Percentiles rank a stretch among this genome's conserved stretches.
phyloP scores from a whole-genome alignment of 1,140 invertebrate species.

The Archivesica marissinica region DNA sequence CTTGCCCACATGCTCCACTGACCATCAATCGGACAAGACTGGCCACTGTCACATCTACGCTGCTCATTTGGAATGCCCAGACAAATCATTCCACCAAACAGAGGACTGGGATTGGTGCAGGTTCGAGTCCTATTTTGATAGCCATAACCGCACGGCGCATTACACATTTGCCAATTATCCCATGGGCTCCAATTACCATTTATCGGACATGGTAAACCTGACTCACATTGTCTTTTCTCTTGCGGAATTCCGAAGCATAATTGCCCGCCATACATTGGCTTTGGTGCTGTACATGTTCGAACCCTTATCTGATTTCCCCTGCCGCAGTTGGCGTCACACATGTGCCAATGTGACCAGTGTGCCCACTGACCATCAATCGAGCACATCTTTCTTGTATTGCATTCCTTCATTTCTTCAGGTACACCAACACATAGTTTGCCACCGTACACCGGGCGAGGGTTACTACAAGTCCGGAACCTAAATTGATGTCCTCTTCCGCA shows the following conservation, averaged over 20 bases:
- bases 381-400: slow-evolving; percentile 39
- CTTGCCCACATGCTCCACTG: slow-evolving; percentile 87
- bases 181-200: slow-evolving; percentile 88
- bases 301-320: slow-evolving; percentile 74
- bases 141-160: slow-evolving; percentile 86
- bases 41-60: slow-evolving; percentile 26
- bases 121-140: slow-evolving; percentile 37
- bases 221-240: slow-evolving; percentile 51
- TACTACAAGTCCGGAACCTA: slow-evolving; percentile 67
- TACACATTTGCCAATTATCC: slow-evolving; percentile 87
- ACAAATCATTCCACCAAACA: slow-evolving; percentile 40
- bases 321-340: slow-evolving; percentile 61
- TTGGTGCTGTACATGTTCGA: slow-evolving; percentile 88
- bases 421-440: slow-evolving; percentile 67
- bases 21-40: slow-evolving; percentile 82
- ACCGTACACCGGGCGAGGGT: slow-evolving; percentile 68
- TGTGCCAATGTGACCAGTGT: slow-evolving; percentile 61
- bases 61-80: slow-evolving; percentile 24
- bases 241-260: slow-evolving; percentile 87
- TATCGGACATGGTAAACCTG: slow-evolving; percentile 42
- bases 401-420: slow-evolving; percentile 45
- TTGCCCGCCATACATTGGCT: slow-evolving; percentile 86
- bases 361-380: slow-evolving; percentile 56
- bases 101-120: slow-evolving; percentile 46
- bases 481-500: slow-evolving; percentile 65